These are phyloP conservation scores for Metallyticus violacea DNA, from an alignment of 2,888 invertebrate species.

Conservation along the genomic window DNA sequence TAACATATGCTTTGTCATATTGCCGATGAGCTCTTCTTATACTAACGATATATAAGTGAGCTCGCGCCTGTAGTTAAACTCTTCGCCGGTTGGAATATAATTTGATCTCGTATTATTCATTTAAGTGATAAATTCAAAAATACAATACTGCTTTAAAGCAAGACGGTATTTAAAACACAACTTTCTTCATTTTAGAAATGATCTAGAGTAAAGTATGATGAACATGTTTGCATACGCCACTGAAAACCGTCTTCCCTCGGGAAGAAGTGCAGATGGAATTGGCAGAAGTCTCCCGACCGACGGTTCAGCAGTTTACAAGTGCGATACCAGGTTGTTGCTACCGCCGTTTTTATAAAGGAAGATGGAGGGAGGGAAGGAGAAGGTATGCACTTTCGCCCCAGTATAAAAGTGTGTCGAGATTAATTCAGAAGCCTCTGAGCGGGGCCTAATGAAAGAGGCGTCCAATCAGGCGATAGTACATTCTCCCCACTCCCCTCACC, in stretches of 20 bases:
- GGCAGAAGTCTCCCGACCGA: not conserved
- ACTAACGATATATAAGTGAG: no score
- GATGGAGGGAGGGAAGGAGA: not conserved
- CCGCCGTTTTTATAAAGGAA: conserved; percentile 8
- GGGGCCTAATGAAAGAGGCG: conserved; percentile 14
- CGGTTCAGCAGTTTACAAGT: not conserved
- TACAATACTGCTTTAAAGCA: no score
- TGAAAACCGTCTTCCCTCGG: not conserved
- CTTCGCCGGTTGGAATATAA: no score
- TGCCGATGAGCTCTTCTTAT: no score
- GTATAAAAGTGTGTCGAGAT: conserved; percentile 15
- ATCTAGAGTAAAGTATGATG: no score
- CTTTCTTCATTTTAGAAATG: no score
- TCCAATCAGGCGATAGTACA: conserved; percentile 1
- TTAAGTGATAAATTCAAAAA: no score
- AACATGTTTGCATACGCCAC: not conserved
- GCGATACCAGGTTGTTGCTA: not conserved
- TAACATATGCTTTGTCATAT: no score
- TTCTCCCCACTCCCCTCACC: not conserved
- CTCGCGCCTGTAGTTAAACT: no score
- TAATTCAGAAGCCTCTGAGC: conserved; percentile 10
- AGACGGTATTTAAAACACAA: no score
- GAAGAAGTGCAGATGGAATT: not conserved
- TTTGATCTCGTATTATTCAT: no score
- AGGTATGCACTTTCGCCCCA: conserved; percentile 1